phyloP scores from a whole-genome alignment of 2,888 invertebrate genomes.

The Tetramorium bicarinatum region DNA sequence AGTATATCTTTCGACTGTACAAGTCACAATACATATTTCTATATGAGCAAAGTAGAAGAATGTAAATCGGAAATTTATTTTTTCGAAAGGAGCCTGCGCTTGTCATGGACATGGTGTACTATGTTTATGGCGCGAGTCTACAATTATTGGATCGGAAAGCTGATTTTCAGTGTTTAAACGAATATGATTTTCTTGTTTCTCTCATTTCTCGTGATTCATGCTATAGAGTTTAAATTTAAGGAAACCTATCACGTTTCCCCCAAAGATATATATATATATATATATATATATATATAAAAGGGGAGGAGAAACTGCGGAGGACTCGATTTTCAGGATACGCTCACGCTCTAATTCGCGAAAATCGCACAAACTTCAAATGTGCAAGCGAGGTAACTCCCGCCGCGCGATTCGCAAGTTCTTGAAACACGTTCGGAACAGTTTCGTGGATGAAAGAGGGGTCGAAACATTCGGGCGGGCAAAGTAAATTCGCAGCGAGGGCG shows the following conservation, averaged over 20 bases:
- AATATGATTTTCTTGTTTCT: not conserved
- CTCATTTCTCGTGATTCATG: not conserved
- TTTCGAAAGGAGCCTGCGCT: not conserved
- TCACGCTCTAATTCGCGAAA: slow-evolving; percentile 46
- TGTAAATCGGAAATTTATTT: not conserved
- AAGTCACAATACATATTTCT: not conserved
- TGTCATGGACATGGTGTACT: too few species aligned
- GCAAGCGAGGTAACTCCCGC: slow-evolving; percentile 29
- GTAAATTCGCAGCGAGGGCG: slow-evolving; percentile 52
- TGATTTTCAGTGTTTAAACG: not conserved
- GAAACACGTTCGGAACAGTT: slow-evolving; percentile 49
- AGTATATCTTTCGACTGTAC: not conserved
- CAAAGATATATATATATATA: not conserved
- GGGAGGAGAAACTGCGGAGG: slow-evolving; percentile 1
- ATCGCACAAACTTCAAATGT: slow-evolving; percentile 47
- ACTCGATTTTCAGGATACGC: slow-evolving; percentile 24
- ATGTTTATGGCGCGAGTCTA: not conserved
- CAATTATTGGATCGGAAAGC: not conserved
- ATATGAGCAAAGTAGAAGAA: not conserved
- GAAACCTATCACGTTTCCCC: not conserved
- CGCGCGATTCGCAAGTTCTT: slow-evolving; percentile 66
- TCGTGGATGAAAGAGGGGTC: slow-evolving; percentile 59
- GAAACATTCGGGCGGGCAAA: slow-evolving; percentile 59
- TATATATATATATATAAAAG: not conserved
- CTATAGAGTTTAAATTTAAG: not conserved